These are phyloP conservation scores for Cheilosia urbana DNA, from an alignment of 2,888 invertebrate species.

Conservation along the genomic window DNA sequence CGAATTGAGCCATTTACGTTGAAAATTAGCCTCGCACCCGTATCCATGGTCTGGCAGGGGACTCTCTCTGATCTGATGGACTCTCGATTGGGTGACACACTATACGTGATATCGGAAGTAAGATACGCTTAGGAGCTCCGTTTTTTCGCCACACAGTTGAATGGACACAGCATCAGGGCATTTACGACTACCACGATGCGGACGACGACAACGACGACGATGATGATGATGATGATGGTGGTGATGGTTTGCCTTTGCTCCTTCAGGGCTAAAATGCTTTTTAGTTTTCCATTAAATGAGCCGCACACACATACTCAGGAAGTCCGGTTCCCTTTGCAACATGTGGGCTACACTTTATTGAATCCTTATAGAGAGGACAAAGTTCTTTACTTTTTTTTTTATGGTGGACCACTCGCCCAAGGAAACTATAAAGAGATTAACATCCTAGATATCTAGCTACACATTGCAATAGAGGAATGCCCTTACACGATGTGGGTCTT, in stretches of 20 bases:
- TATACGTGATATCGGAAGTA: conserved; percentile 68
- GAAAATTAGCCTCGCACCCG: conserved; percentile 72
- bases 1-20: conserved; percentile 71
- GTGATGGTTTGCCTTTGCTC: conserved; percentile 64
- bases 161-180: conserved; percentile 66
- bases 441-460: conserved; percentile 68
- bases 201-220: conserved; percentile 58
- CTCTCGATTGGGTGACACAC: conserved; percentile 56
- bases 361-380: conserved; percentile 57
- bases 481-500: background rate
- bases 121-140: conserved; percentile 64
- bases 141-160: conserved; percentile 67
- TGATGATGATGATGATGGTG: conserved; percentile 65
- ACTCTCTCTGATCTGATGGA: background rate
- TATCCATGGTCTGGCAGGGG: conserved; percentile 7
- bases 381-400: conserved; percentile 43
- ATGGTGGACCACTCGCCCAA: conserved; percentile 40
- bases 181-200: conserved; percentile 44
- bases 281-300: conserved; percentile 74
- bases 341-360: conserved; percentile 75
- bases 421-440: conserved; percentile 75
- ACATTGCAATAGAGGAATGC: background rate
- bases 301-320: conserved; percentile 46
- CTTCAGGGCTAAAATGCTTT: conserved; percentile 73
- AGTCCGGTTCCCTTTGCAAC: conserved; percentile 64